These are phyloP conservation scores for Epinotia ramella DNA, from an alignment of 2,888 invertebrate species.

Conservation along the genomic window DNA sequence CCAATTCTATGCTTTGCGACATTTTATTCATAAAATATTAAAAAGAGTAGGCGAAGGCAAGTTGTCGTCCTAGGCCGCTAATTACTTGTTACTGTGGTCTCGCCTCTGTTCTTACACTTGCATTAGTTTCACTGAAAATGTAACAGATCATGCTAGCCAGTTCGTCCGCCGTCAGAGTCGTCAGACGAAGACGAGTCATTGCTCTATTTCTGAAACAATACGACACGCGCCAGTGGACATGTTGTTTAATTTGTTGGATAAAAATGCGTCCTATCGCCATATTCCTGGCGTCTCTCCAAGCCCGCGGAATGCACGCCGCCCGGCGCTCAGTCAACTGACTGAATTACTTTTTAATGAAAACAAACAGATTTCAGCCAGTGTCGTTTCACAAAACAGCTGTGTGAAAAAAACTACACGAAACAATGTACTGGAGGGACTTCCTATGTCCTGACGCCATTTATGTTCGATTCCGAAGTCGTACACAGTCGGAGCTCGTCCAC, in stretches of 20 bases:
- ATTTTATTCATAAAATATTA: no score
- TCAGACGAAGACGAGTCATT: not conserved
- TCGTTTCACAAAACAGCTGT: not conserved
- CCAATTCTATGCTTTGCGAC: no score
- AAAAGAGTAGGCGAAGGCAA: no score
- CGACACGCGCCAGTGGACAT: not conserved
- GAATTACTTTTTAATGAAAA: not conserved
- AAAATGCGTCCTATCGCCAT: slow-evolving; percentile 16
- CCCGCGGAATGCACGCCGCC: not conserved
- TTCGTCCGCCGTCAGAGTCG: not conserved
- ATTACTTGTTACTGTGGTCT: no score
- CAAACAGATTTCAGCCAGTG: not conserved
- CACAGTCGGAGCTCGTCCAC: no score
- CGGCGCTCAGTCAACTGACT: not conserved
- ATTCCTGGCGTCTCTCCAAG: not conserved
- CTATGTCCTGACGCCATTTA: no score
- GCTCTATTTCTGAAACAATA: slow-evolving; percentile 3
- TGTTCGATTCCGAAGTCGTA: no score
- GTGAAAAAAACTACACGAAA: no score
- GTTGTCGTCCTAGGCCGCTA: no score
- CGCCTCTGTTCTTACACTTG: no score
- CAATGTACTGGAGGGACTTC: no score
- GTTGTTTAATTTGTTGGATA: slow-evolving; percentile 5
- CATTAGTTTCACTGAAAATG: no score
- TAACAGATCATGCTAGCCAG: not conserved